Evolutionary conservation across 2,888 invertebrate genomes (phyloP).

Genomic region (Noctua fimbriata): DNA sequence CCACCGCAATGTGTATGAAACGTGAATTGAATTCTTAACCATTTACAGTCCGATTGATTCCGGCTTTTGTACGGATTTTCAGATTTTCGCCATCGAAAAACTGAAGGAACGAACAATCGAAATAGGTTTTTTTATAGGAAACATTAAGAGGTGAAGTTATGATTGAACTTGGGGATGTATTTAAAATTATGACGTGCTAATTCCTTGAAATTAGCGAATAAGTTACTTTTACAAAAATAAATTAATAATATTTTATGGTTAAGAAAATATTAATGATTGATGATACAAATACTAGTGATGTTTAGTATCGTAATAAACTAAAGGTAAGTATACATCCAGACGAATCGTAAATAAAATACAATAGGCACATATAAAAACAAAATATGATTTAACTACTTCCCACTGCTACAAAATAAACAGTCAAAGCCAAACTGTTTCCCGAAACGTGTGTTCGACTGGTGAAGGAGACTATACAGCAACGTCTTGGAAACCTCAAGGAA

Average conservation of each 20-base stretch:
- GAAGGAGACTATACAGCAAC: no score
- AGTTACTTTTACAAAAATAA: neutral
- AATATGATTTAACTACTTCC: no score
- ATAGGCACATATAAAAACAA: neutral
- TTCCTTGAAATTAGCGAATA: neutral
- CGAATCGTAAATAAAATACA: neutral
- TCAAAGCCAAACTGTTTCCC: no score
- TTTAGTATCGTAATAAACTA: neutral
- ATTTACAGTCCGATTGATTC: slow-evolving; percentile 34
- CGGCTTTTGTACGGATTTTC: slow-evolving; percentile 34
- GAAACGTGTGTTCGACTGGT: no score
- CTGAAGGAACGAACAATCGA: neutral
- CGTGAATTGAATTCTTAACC: slow-evolving; percentile 58
- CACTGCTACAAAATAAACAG: no score
- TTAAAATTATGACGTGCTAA: neutral
- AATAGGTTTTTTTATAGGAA: neutral
- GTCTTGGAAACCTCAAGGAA: no score
- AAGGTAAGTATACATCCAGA: neutral
- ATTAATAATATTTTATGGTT: neutral
- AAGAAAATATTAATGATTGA: neutral
- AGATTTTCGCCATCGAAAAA: slow-evolving; percentile 31
- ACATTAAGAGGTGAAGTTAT: neutral
- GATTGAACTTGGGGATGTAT: no score
- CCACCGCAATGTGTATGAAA: slow-evolving; percentile 35
- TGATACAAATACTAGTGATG: neutral